A percentile compares a stretch with the other conserved stretches of the same genome.
phyloP scores from a whole-genome alignment of 2,113 vertebrate genomes.

The Mustela nigripes region DNA sequence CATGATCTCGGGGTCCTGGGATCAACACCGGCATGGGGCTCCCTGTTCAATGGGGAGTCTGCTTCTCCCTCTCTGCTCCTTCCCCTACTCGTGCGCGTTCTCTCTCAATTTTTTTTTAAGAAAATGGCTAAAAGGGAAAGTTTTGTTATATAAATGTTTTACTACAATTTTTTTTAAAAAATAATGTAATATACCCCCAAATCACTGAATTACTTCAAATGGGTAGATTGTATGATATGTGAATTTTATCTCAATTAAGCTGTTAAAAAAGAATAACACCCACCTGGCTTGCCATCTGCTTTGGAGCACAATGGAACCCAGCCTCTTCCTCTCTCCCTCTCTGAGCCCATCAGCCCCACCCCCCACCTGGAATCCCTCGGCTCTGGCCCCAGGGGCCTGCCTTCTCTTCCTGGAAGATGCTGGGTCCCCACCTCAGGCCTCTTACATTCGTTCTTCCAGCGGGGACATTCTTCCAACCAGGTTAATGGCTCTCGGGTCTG shows the following conservation, averaged over 20 bases:
- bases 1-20: too few relatives aligned
- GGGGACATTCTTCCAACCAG: background rate
- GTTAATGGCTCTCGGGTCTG: background rate
- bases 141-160: background rate
- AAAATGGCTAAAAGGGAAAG: background rate
- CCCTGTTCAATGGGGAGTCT: too few relatives aligned
- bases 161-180: background rate
- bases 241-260: background rate
- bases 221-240: background rate
- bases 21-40: too few relatives aligned
- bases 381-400: background rate
- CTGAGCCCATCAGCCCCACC: background rate
- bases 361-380: background rate
- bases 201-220: background rate
- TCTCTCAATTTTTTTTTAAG: background rate
- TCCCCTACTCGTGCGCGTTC: accelerated
- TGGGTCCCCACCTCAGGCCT: background rate
- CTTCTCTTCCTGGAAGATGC: background rate
- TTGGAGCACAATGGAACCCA: background rate
- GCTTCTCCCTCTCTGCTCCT: background rate
- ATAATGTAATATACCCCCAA: background rate
- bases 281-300: background rate
- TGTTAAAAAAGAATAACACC: background rate
- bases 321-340: background rate
- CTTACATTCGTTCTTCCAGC: background rate